Percentiles rank a stretch among this genome's conserved stretches.
Conservation (phyloP, 2,113 vertebrate species). For the Cettia cetti region DNA sequence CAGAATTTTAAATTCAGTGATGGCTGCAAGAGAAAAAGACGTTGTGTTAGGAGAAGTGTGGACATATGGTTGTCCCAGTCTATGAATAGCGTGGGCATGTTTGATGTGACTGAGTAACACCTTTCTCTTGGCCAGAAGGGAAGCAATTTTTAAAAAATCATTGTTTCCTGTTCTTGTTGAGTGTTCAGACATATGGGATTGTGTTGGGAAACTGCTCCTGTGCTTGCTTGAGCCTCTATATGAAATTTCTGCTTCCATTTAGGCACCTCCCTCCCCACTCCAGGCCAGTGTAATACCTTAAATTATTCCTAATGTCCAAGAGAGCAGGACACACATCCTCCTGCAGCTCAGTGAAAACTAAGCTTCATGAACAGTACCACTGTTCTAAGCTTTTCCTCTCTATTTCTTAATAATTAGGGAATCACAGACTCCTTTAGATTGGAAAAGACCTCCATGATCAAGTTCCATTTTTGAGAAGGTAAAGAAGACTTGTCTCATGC, state of each 20-base stretch:
- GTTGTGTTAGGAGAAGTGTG: neutral
- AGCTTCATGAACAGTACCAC: neutral
- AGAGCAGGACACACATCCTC: neutral
- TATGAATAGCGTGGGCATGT: neutral
- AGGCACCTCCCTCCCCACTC: neutral
- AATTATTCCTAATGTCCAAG: neutral
- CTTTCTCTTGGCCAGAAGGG: neutral
- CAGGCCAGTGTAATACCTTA: neutral
- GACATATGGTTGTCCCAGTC: neutral
- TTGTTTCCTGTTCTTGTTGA: neutral
- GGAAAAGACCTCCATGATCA: fast-evolving
- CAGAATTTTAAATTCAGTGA: neutral
- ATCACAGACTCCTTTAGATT: neutral
- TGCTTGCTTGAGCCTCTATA: neutral
- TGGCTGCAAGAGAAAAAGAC: neutral
- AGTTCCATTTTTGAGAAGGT: neutral
- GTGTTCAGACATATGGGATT: neutral
- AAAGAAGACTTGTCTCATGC: neutral
- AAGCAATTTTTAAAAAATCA: neutral
- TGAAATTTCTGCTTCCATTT: neutral
- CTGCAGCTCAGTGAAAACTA: neutral
- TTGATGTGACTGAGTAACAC: neutral
- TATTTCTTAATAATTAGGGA: neutral
- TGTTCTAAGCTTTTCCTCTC: neutral
- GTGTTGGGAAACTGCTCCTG: neutral